Percentiles rank a stretch among this genome's conserved stretches.
Evolutionary conservation across 2,113 vertebrate genomes (phyloP).

Genomic region (Charadrius vociferus): DNA sequence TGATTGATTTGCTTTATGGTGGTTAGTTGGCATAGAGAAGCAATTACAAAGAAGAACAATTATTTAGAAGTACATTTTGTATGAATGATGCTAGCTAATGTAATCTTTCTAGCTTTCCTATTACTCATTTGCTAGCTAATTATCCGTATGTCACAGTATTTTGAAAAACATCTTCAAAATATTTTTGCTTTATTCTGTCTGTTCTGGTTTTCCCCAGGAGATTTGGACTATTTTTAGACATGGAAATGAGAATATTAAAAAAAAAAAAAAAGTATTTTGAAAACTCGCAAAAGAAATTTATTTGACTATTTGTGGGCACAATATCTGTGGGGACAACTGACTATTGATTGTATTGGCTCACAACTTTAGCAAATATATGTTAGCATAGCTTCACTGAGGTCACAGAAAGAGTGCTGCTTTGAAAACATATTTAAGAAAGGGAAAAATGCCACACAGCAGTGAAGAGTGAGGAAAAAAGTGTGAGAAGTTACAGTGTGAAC

Average conservation of each 20-base stretch:
- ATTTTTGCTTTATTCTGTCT: neutral
- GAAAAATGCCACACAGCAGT: neutral
- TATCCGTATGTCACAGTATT: constrained; percentile 15
- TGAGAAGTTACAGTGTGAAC: neutral
- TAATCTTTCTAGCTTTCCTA: neutral
- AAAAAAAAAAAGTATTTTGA: neutral
- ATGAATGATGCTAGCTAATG: neutral
- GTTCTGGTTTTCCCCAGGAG: neutral
- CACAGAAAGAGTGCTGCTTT: neutral
- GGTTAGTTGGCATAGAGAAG: neutral
- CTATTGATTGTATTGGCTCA: neutral
- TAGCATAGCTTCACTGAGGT: neutral
- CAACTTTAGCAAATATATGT: neutral
- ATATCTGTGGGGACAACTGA: neutral
- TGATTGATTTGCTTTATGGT: neutral
- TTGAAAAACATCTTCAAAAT: neutral
- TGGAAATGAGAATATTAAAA: neutral
- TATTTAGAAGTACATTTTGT: constrained; percentile 11
- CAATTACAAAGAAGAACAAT: neutral
- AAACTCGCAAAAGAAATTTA: neutral
- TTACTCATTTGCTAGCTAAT: constrained; percentile 18
- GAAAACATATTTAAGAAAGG: neutral
- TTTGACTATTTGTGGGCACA: neutral
- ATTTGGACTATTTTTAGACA: neutral
- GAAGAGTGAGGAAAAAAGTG: neutral